phyloP scores from a whole-genome alignment of 1,140 invertebrate genomes.

The Drosophila jambulina region DNA sequence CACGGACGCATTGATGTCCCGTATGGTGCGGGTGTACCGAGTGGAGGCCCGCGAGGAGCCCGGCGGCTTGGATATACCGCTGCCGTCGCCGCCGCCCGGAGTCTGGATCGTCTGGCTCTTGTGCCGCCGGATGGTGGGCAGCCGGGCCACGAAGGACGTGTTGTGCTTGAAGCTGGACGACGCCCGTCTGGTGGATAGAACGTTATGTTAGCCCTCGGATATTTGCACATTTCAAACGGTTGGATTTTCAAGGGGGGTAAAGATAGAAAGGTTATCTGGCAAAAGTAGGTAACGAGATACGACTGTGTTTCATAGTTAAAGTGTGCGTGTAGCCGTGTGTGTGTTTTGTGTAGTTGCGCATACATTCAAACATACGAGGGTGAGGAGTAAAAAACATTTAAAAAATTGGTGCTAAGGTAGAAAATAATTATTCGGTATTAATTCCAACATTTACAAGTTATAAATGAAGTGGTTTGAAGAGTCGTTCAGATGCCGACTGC shows the following conservation, averaged over 20 bases:
- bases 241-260: not conserved
- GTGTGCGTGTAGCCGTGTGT: constrained; percentile 39
- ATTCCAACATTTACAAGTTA: constrained; percentile 23
- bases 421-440: constrained; percentile 14
- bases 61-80: constrained; percentile 84
- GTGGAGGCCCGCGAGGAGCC: constrained; percentile 82
- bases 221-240: constrained; percentile 14
- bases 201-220: constrained; percentile 24
- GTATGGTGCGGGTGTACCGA: constrained; percentile 86
- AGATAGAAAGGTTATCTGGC: constrained; percentile 48
- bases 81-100: constrained; percentile 87
- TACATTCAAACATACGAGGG: constrained; percentile 20
- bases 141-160: constrained; percentile 94
- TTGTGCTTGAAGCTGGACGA: constrained; percentile 95
- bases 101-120: constrained; percentile 91
- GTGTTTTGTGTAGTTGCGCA: constrained; percentile 29
- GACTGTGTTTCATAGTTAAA: constrained; percentile 32
- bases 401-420: constrained; percentile 20
- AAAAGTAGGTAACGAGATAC: constrained; percentile 38
- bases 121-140: constrained; percentile 93
- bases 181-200: constrained; percentile 86
- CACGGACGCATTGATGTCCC: constrained; percentile 89
- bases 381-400: constrained; percentile 16
- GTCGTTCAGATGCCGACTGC: constrained; percentile 8
- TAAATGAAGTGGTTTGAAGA: constrained; percentile 25